Conservation (phyloP, 1,140 invertebrate species). For the Caenorhabditis latens region DNA sequence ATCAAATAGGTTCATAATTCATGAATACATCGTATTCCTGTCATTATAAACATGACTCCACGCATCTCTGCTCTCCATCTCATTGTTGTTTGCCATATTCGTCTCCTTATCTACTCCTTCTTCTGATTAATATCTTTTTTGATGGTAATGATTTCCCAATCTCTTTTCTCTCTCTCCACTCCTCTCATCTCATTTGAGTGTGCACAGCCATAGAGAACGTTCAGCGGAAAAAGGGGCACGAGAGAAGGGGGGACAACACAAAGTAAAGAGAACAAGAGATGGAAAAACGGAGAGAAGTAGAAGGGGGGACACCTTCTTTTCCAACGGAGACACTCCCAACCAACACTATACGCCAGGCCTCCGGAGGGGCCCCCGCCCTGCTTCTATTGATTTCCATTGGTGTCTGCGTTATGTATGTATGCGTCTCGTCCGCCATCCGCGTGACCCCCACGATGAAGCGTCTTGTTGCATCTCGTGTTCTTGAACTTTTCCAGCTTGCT, state of each 20-base stretch:
- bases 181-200: slow-evolving; percentile 12
- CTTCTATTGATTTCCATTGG: slow-evolving; percentile 21
- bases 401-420: slow-evolving; percentile 15
- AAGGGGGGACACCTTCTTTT: neutral
- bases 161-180: neutral
- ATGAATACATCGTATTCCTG: too few relatives aligned
- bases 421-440: neutral
- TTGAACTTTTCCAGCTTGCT: neutral
- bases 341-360: neutral
- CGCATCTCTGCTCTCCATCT: too few relatives aligned
- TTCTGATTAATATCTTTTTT: neutral
- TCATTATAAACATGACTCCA: too few relatives aligned
- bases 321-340: neutral
- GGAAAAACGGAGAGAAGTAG: neutral
- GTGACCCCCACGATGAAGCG: neutral
- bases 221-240: neutral
- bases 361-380: neutral
- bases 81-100: too few relatives aligned
- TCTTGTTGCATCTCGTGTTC: neutral
- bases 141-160: neutral
- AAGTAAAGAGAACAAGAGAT: neutral
- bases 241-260: neutral
- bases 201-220: slow-evolving; percentile 25
- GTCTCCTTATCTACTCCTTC: too few relatives aligned
- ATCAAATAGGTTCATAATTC: too few relatives aligned